A percentile compares a stretch with the other conserved stretches of the same genome.
Evolutionary conservation across 2,797 vertebrate species (phyloP).

Genomic region (Tinamus major): DNA sequence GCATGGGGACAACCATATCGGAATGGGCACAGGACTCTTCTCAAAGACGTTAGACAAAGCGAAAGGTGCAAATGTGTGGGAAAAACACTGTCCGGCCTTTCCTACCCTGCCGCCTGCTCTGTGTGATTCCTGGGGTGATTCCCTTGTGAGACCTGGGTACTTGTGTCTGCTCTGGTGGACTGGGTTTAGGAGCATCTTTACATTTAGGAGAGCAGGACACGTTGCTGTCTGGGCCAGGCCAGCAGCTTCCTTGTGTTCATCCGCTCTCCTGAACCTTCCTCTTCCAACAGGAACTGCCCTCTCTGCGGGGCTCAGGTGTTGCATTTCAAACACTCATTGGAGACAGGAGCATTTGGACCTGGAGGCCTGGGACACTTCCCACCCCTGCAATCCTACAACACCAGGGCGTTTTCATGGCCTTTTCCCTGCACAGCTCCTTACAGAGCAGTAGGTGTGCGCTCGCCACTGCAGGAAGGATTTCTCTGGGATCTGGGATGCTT

Average conservation of each 20-base stretch:
- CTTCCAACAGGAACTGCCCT: not conserved
- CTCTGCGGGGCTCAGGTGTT: not conserved
- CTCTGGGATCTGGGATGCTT: not conserved
- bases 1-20: not conserved
- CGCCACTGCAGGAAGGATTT: not conserved
- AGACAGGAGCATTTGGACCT: not conserved
- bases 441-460: not conserved
- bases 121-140: not conserved
- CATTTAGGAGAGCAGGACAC: not conserved
- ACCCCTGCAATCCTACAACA: not conserved
- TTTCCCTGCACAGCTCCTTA: not conserved
- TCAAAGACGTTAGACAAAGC: not conserved
- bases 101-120: not conserved
- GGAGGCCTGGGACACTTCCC: not conserved
- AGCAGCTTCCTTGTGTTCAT: rapidly evolving
- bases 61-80: not conserved
- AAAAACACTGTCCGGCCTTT: not conserved
- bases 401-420: not conserved
- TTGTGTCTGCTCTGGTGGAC: not conserved
- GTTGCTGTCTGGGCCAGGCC: not conserved
- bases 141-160: not conserved
- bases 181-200: not conserved
- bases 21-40: not conserved
- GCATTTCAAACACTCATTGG: not conserved
- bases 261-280: not conserved